These are phyloP conservation scores for Bicyclus anynana DNA, from an alignment of 1,140 invertebrate genomes.

Conservation along the genomic window DNA sequence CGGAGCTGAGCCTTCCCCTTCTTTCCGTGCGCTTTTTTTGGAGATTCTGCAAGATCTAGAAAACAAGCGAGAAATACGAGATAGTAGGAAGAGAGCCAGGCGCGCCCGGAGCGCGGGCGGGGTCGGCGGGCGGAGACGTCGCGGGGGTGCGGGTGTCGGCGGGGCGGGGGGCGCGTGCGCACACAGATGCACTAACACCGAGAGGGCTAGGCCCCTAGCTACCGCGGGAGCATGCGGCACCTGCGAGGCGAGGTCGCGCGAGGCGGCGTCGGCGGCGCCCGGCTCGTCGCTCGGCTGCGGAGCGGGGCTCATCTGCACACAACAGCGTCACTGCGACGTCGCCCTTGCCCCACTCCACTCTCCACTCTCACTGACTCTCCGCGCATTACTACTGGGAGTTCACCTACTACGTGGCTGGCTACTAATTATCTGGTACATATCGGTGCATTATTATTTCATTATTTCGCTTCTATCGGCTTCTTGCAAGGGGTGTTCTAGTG, in stretches of 20 bases:
- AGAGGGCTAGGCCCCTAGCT: constrained; percentile 65
- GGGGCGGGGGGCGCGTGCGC: constrained; percentile 54
- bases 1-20: constrained; percentile 93
- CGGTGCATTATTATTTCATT: constrained; percentile 22
- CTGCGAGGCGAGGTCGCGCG: constrained; percentile 79
- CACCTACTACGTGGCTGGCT: constrained; percentile 27
- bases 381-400: constrained; percentile 35
- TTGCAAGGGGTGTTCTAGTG: constrained; percentile 15
- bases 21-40: constrained; percentile 97
- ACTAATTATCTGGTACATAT: constrained; percentile 27
- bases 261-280: constrained; percentile 74
- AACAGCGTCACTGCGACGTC: constrained; percentile 67
- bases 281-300: constrained; percentile 79
- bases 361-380: constrained; percentile 72
- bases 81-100: constrained; percentile 81
- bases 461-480: constrained; percentile 14
- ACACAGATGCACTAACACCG: constrained; percentile 71
- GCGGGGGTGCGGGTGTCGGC: constrained; percentile 62
- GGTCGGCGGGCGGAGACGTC: constrained; percentile 45
- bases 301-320: constrained; percentile 79
- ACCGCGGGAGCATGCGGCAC: constrained; percentile 70
- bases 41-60: constrained; percentile 98
- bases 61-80: constrained; percentile 88
- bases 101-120: constrained; percentile 60
- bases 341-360: constrained; percentile 57